Percentiles rank a stretch among this genome's conserved stretches.
These are phyloP conservation scores for Podarcis lilfordi DNA, from an alignment of 2,797 vertebrate species.

Conservation along the genomic window DNA sequence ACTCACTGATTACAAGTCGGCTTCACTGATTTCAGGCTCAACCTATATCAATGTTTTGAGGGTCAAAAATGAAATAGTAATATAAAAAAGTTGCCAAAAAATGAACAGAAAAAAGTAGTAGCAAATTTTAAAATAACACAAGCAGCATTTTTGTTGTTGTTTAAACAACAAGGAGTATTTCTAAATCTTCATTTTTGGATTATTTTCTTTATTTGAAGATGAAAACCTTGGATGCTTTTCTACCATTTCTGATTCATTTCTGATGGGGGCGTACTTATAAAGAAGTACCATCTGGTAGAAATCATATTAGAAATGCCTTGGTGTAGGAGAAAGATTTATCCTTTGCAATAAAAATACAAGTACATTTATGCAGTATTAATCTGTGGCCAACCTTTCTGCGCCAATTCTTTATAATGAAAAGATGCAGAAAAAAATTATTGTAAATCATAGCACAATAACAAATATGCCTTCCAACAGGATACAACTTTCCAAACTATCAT, in stretches of 20 bases:
- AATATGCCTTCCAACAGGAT: background rate
- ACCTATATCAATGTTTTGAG: background rate
- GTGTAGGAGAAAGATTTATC: background rate
- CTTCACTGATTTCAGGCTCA: background rate
- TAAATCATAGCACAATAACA: background rate
- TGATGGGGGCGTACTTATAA: background rate
- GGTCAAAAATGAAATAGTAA: background rate
- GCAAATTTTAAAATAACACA: background rate
- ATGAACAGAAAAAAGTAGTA: background rate
- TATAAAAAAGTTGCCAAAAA: too few relatives aligned
- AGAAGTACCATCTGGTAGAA: conserved; percentile 10
- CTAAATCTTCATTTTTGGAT: background rate
- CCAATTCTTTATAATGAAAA: background rate
- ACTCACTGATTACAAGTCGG: background rate
- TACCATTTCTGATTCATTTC: background rate
- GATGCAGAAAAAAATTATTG: background rate
- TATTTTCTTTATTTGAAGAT: background rate
- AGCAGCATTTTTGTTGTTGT: background rate
- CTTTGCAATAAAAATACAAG: background rate
- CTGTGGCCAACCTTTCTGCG: background rate
- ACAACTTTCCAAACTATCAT: background rate
- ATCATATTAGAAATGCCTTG: background rate
- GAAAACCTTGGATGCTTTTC: background rate
- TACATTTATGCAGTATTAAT: background rate
- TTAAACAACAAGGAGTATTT: background rate